These are phyloP conservation scores for Nothocercus nigrocapillus DNA, from an alignment of 2,113 vertebrate genomes.

Conservation along the genomic window DNA sequence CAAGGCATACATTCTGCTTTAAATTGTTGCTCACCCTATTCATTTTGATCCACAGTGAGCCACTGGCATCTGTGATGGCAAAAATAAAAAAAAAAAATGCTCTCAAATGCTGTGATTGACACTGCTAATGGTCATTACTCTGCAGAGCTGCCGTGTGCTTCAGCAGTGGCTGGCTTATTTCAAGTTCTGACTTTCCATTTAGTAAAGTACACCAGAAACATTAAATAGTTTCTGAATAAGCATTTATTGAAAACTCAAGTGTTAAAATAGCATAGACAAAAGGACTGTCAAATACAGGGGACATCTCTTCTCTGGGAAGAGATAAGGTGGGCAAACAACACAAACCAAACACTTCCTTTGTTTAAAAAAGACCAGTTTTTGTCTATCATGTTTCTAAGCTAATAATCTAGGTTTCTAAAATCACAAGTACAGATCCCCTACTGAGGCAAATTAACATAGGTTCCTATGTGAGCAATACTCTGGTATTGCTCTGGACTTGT, in stretches of 20 bases:
- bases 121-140: constrained; percentile 48
- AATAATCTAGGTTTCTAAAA: not conserved
- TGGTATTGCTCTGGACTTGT: not conserved
- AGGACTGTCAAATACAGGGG: not conserved
- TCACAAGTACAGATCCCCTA: not conserved
- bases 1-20: not conserved
- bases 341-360: not conserved
- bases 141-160: constrained; percentile 42
- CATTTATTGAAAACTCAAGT: not conserved
- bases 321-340: not conserved
- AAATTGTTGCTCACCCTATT: constrained; percentile 33
- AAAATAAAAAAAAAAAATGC: not conserved
- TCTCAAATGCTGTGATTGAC: constrained; percentile 46
- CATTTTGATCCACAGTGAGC: constrained; percentile 1
- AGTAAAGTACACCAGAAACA: constrained; percentile 8
- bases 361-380: not conserved
- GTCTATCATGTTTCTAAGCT: not conserved
- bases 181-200: constrained; percentile 6
- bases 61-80: not conserved
- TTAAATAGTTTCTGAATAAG: not conserved
- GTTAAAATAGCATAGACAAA: not conserved
- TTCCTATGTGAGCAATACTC: not conserved
- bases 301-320: not conserved
- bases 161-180: constrained; percentile 28
- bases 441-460: not conserved